A percentile compares a stretch with the other conserved stretches of the same genome.
Evolutionary conservation across 1,140 invertebrate genomes (phyloP).

Genomic region (Mycetomoellerius zeteki): DNA sequence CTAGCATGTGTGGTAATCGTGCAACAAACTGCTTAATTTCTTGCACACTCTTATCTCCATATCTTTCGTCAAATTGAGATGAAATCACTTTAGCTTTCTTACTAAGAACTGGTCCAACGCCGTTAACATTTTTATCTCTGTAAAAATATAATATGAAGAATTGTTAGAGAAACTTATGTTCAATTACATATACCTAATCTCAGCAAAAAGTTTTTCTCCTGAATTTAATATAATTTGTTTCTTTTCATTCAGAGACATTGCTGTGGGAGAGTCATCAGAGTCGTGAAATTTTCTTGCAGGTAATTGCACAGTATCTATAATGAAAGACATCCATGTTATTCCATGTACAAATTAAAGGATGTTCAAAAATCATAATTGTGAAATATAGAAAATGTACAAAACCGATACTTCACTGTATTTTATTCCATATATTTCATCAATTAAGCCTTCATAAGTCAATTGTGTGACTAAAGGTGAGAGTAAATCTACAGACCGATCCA

Average conservation of each 20-base stretch:
- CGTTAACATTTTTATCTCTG: constrained; percentile 97
- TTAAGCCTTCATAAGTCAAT: constrained; percentile 98
- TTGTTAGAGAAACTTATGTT: neutral
- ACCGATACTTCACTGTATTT: constrained; percentile 88
- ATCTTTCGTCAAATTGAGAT: constrained; percentile 94
- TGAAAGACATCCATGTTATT: constrained; percentile 50
- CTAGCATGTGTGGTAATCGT: constrained; percentile 95
- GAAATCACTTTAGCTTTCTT: constrained; percentile 96
- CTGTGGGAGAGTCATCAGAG: constrained; percentile 89
- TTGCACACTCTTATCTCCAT: constrained; percentile 95
- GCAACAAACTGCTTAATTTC: constrained; percentile 98
- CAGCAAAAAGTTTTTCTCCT: constrained; percentile 95
- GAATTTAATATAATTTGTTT: constrained; percentile 97
- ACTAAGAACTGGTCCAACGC: constrained; percentile 94
- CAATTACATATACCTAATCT: constrained; percentile 88
- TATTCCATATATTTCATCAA: constrained; percentile 96
- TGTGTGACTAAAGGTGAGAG: constrained; percentile 97
- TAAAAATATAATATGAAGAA: constrained; percentile 68
- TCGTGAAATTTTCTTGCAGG: constrained; percentile 94
- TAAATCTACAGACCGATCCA: constrained; percentile 97
- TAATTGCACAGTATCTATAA: constrained; percentile 92
- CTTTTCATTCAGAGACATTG: constrained; percentile 90
- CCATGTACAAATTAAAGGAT: neutral
- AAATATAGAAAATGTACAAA: constrained; percentile 11
- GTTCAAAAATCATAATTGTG: neutral